Base-by-base conservation (phyloP, 2,888 invertebrate species). In the Sinotaia quadrata region DNA sequence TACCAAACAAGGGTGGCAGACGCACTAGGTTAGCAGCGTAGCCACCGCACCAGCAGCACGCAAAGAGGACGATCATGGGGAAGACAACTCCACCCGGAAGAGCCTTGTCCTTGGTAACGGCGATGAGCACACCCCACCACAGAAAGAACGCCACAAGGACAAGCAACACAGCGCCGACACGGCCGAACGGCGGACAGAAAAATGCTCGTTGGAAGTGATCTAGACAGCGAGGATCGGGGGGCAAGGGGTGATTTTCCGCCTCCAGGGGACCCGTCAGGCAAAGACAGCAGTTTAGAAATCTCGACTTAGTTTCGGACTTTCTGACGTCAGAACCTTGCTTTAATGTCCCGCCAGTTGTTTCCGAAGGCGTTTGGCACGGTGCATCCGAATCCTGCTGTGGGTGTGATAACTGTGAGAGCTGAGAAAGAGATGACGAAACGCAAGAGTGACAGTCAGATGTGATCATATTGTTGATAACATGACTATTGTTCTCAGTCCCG, bases 81-180 rank as follows among this genome's bases (percentile, higher is more conserved):
- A 85, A 87, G 65, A 84, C 75, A 44, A 80, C 78, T 7, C 85
- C 86, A 1, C 85, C 85, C 4, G 85, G 85, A 7, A 84, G 65
- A 1, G 83, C 84, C 29, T 78, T 73, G 4, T 62, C 67, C 18
- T 73, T 68, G 31, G 68, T 68, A 33, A 73, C 57, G 52, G 68
- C 58, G 33, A 70, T 57, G n/a, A 73, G 65, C 4, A 61, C 51
- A 0, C 57, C 70, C 68, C 70, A 73, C 70, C 70, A 70, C n/a
- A 63, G 18, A 2, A 56, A 59, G 49, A 73, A 73, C 56, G 70
- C 29, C 0, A 49, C 41, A 4, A 52, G n/a, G 18, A 57, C 68
- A 29, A 73, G 51, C 21, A 73, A 44, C 15, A 58, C 24, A 4
- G 68, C 24, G 62, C 68, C 63, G 15, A 73, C 68, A n/a, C 70